These are phyloP conservation scores for Esox niger DNA, from an alignment of 2,113 vertebrate species.

Conservation along the genomic window DNA sequence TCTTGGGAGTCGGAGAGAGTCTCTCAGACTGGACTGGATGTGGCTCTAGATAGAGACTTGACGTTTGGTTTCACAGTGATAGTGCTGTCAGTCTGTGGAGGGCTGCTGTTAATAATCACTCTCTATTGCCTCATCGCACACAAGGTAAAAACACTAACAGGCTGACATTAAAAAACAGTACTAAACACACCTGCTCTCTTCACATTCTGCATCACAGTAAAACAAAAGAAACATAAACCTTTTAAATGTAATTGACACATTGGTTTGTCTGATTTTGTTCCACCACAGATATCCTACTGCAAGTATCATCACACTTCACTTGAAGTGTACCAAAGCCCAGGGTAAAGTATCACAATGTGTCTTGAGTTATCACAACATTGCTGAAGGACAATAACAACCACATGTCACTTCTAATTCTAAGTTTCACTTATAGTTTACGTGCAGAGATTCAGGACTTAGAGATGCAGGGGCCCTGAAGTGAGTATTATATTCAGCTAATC, in stretches of 20 bases:
- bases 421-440: conserved; percentile 29
- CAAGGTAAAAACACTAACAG: conserved; percentile 51
- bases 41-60: conserved; percentile 26
- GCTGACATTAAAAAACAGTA: background rate
- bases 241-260: background rate
- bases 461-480: conserved; percentile 52
- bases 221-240: background rate
- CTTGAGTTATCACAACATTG: background rate
- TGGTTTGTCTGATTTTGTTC: background rate
- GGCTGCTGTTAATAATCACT: conserved; percentile 58
- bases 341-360: conserved; percentile 34
- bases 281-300: conserved; percentile 47
- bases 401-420: background rate
- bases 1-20: conserved; percentile 43
- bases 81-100: conserved; percentile 54
- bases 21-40: conserved; percentile 49
- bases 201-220: background rate
- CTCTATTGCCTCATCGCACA: conserved; percentile 64
- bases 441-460: conserved; percentile 43
- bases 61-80: conserved; percentile 62
- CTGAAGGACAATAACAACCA: background rate
- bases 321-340: conserved; percentile 26
- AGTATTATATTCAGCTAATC: conserved; percentile 26
- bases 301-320: conserved; percentile 39
- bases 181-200: background rate